These are phyloP conservation scores for Cranoglanis bouderius DNA, from an alignment of 2,113 vertebrate genomes.

Conservation along the genomic window DNA sequence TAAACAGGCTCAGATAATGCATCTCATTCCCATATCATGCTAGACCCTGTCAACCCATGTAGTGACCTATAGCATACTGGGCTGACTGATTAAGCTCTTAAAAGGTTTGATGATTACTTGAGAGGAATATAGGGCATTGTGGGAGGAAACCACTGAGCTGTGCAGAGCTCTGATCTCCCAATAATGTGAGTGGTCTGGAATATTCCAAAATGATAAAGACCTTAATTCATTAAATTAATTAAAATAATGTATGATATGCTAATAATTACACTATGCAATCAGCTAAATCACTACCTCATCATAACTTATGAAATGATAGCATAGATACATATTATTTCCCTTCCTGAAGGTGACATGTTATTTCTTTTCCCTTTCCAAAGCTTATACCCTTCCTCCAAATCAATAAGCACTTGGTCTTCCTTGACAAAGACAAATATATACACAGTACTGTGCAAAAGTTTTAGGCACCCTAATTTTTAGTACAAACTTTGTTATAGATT, in stretches of 20 bases:
- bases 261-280: background rate
- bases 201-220: background rate
- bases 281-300: constrained; percentile 20
- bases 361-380: constrained; percentile 51
- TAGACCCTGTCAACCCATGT: background rate
- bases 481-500: too few relatives aligned
- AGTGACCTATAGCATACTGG: background rate
- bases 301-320: constrained; percentile 24
- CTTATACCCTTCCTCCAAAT: constrained; percentile 59
- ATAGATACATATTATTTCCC: constrained; percentile 60
- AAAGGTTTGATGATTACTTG: constrained; percentile 20
- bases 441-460: too few relatives aligned
- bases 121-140: background rate
- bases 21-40: background rate
- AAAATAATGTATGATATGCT: background rate
- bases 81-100: background rate
- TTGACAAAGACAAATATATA: constrained; percentile 64
- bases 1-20: background rate
- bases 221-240: background rate
- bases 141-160: background rate
- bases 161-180: background rate
- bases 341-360: constrained; percentile 64
- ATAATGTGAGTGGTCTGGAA: background rate
- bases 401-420: constrained; percentile 74
- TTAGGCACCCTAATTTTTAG: too few relatives aligned